phyloP scores from a whole-genome alignment of 2,797 vertebrate species.

The Synanceia verrucosa region DNA sequence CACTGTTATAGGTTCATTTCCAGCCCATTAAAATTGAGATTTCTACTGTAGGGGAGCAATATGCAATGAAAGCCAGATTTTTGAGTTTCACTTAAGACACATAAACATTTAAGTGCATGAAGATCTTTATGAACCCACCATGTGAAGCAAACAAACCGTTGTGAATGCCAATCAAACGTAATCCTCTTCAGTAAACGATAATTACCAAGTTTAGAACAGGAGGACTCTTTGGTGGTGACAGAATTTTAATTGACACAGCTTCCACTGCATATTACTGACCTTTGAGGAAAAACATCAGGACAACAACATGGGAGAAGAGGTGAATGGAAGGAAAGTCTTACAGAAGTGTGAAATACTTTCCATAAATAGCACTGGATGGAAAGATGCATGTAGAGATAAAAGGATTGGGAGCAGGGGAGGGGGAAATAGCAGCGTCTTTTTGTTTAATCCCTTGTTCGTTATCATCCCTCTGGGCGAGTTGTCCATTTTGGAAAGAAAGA shows the following conservation, averaged over 20 bases:
- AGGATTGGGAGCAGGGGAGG: conserved; percentile 25
- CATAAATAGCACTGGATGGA: conserved; percentile 59
- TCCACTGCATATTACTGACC: conserved; percentile 66
- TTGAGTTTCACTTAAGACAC: conserved; percentile 17
- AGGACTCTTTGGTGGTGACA: conserved; percentile 47
- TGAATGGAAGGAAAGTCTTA: conserved; percentile 35
- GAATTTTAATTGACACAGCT: conserved; percentile 26
- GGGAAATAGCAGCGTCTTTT: conserved; percentile 72
- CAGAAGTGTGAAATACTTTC: conserved; percentile 48
- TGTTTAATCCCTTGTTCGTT: conserved; percentile 66
- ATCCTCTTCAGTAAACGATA: not conserved
- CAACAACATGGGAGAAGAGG: conserved; percentile 10
- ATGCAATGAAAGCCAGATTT: conserved; percentile 60
- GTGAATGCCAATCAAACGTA: conserved; percentile 11
- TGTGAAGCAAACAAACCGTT: conserved; percentile 18
- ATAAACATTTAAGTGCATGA: conserved; percentile 13
- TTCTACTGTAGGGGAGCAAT: conserved; percentile 51
- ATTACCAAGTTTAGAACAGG: conserved; percentile 30
- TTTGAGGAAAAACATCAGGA: conserved; percentile 30
- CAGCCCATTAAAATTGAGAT: conserved; percentile 59
- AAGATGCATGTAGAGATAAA: conserved; percentile 51
- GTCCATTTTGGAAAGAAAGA: conserved; percentile 58
- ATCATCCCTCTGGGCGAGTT: conserved; percentile 56
- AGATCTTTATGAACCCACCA: conserved; percentile 13
- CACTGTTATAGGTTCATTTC: conserved; percentile 56